A percentile compares a stretch with the other conserved stretches of the same genome.
Conservation (phyloP, 2,888 invertebrate species). For the Coronaproctus castanopsis region DNA sequence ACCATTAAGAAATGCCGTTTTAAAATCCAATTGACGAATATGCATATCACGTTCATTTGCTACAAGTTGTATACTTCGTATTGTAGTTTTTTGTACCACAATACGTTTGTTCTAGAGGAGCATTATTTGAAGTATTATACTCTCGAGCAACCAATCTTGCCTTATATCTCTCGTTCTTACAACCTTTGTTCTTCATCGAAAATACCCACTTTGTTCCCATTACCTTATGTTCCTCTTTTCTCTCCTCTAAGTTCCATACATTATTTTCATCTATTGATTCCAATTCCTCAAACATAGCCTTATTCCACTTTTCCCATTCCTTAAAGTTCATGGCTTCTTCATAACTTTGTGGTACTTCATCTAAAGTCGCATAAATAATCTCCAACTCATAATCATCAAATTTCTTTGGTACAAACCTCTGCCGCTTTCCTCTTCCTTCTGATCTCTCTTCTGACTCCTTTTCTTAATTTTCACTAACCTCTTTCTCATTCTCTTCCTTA, state of each 20-base stretch:
- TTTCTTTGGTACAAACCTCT: background rate
- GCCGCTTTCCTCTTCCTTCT: background rate
- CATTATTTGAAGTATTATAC: background rate
- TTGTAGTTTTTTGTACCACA: background rate
- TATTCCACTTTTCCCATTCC: constrained; percentile 8
- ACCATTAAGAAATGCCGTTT: background rate
- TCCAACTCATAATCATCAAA: background rate
- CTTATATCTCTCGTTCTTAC: background rate
- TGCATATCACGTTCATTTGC: background rate
- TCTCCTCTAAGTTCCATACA: constrained; percentile 12
- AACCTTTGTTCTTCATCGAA: constrained; percentile 18
- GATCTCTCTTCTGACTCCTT: too few species aligned
- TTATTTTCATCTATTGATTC: constrained; percentile 7
- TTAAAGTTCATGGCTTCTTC: background rate
- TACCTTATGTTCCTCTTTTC: constrained; percentile 1
- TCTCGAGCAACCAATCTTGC: background rate
- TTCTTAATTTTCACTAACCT: background rate
- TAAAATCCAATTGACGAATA: background rate
- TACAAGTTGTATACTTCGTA: background rate
- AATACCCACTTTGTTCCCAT: constrained; percentile 20
- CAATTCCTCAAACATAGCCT: constrained; percentile 10
- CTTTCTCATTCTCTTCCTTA: background rate
- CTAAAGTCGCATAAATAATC: background rate
- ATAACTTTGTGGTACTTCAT: background rate
- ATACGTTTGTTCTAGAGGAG: background rate